These are phyloP conservation scores for Macroglossus sobrinus DNA, from an alignment of 2,113 vertebrate genomes.

Conservation along the genomic window DNA sequence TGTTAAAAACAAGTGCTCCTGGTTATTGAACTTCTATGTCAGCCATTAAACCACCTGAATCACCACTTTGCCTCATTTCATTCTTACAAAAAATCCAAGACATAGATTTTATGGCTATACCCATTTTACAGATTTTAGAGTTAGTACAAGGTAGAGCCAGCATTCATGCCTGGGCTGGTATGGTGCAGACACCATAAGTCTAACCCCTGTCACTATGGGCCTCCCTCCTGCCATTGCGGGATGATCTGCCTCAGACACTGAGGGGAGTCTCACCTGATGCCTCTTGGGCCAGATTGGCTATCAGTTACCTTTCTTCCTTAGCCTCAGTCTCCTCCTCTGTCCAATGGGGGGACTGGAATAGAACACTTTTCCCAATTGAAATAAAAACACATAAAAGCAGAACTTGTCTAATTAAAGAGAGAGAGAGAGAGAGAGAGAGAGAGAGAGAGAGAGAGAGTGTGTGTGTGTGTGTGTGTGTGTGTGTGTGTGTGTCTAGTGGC, in stretches of 20 bases:
- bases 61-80: not conserved
- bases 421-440: too few relatives aligned
- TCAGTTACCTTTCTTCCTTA: not conserved
- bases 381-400: not conserved
- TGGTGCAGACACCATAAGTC: not conserved
- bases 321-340: not conserved
- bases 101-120: not conserved
- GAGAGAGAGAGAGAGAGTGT: too few relatives aligned
- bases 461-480: not conserved
- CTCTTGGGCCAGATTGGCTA: not conserved
- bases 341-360: not conserved
- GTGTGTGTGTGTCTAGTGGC: not conserved
- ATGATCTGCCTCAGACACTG: not conserved
- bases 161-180: not conserved
- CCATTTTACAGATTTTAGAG: not conserved
- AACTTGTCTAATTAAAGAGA: not conserved
- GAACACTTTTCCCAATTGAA: not conserved
- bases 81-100: not conserved
- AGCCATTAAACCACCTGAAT: not conserved
- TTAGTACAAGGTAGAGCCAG: not conserved
- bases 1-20: not conserved
- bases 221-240: not conserved
- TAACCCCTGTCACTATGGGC: not conserved
- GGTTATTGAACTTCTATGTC: fast-evolving
- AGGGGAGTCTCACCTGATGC: not conserved